Percentiles rank a stretch among this genome's conserved stretches.
Conservation (phyloP, 1,140 invertebrate genomes). For the Drosophila leontia region DNA sequence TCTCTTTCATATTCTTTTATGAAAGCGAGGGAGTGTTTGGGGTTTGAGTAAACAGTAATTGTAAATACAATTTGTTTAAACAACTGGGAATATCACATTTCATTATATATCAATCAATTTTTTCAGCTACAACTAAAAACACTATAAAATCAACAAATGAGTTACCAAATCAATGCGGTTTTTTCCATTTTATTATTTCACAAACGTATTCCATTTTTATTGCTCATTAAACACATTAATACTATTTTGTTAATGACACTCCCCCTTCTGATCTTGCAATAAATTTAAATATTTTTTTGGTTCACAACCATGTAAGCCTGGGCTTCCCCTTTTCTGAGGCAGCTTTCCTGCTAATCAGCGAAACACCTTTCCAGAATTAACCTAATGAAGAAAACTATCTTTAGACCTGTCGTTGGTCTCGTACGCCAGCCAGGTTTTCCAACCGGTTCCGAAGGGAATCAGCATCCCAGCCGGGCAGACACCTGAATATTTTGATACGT, state of each 20-base stretch:
- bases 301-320: not conserved
- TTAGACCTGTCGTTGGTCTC: not conserved
- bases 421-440: slow-evolving; percentile 1
- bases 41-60: no score
- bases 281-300: not conserved
- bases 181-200: no score
- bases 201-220: not conserved
- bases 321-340: not conserved
- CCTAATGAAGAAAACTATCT: not conserved
- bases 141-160: not conserved
- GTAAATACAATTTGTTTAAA: not conserved
- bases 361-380: not conserved
- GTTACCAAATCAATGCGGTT: not conserved
- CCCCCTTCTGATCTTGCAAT: not conserved
- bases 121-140: not conserved
- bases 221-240: not conserved
- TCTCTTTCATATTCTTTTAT: slow-evolving; percentile 14
- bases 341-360: not conserved
- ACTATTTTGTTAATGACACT: not conserved
- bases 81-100: not conserved
- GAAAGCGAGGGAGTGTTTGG: not conserved
- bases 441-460: slow-evolving; percentile 16
- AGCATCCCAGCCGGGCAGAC: slow-evolving; percentile 5
- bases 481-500: slow-evolving; percentile 3
- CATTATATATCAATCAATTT: not conserved